Evolutionary conservation across 2,888 invertebrate genomes (phyloP), one percentile per base, ranked within the genome.

Genomic region (Caenorhabditis becei): DNA sequence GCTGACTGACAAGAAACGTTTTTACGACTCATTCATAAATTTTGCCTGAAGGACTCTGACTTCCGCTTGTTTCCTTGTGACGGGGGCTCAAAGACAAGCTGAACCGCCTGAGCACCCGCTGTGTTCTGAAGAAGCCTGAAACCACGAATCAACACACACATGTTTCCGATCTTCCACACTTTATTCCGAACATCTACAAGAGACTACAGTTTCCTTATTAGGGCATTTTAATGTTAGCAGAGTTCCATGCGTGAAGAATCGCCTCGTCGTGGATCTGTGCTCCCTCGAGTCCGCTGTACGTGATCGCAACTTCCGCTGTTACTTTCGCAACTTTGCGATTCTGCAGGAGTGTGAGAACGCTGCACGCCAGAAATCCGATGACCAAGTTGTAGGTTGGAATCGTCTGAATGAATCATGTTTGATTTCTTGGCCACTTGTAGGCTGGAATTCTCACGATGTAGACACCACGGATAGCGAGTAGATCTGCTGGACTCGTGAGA

Each of bases 361-460:
- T 14, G 18, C 66, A 65, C 14, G 74, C 47, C 11, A 61, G 41
- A 11, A 59, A 20, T 20, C 74, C 74, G 58, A 75, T 59, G 1
- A 75, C 1, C 37, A 75, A 16, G 32, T 66, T 66, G 44, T 66
- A 75, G 20, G 65, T 66, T 23, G 66, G 65, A 58, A 59, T 66
- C 1, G 66, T 66, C 74, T 75, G 53, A 37, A 61, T 59, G 32
- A 3, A 24, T 11, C 14, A 23, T 2, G 20, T 51, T 28, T 54
- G 23, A 10, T 28, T 26, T 28, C 7, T 49, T 47, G 24, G 37
- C 3, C 23, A 18, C 16, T n/a, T n/a, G n/a, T 11, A 1, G 11
- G 23, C 2, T 5, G 2, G 14, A 37, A 61, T 41, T 47, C 71
- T 14, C 24, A 71, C 71, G 16, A 71, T 54, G 24, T 62, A 63